A percentile compares a stretch with the other conserved stretches of the same genome.
Evolutionary conservation across 2,797 vertebrate genomes (phyloP).

Genomic region (Paguma larvata): DNA sequence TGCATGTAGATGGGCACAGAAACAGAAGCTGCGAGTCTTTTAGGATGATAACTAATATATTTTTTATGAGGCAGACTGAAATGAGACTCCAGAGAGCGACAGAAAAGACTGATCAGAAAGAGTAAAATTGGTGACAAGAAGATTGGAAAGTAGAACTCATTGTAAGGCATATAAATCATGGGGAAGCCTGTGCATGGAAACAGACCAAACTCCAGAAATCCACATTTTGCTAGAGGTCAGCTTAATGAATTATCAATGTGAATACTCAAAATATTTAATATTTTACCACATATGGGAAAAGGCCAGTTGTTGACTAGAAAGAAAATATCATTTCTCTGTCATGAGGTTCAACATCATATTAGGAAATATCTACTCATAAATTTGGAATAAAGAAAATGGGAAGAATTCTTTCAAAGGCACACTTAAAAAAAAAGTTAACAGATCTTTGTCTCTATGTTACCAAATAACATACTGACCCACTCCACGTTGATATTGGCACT

Average conservation of each 20-base stretch:
- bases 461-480: neutral
- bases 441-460: neutral
- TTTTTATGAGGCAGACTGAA: slow-evolving; percentile 76
- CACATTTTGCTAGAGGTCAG: slow-evolving; percentile 48
- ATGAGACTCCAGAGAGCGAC: slow-evolving; percentile 73
- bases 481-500: neutral
- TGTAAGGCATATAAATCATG: slow-evolving; percentile 64
- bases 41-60: slow-evolving; percentile 74
- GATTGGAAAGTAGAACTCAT: slow-evolving; percentile 60
- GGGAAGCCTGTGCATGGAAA: neutral
- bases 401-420: neutral
- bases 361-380: slow-evolving; percentile 36
- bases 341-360: neutral
- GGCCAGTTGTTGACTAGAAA: slow-evolving; percentile 20
- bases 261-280: slow-evolving; percentile 66
- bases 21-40: slow-evolving; percentile 66
- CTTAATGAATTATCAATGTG: slow-evolving; percentile 61
- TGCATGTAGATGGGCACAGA: neutral
- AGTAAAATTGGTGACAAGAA: slow-evolving; percentile 71
- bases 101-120: slow-evolving; percentile 65
- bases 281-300: slow-evolving; percentile 45
- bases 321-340: slow-evolving; percentile 37
- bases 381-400: slow-evolving; percentile 28
- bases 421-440: neutral
- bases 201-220: neutral